Base-by-base conservation (phyloP, 2,888 invertebrate genomes). In the Mayetiola destructor region DNA sequence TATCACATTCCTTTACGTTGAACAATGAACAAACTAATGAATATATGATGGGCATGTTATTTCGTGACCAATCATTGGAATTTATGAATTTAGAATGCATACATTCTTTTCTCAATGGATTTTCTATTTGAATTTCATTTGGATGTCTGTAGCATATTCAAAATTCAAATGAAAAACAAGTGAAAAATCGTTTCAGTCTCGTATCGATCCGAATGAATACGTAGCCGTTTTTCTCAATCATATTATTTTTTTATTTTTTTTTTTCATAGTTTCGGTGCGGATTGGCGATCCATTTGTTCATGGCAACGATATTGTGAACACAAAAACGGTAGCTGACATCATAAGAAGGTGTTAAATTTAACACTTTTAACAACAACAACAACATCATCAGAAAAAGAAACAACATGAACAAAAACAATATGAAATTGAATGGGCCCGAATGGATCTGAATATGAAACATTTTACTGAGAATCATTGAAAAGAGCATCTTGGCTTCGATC, bases 261-360 rank as follows among this genome's bases (percentile, higher is more conserved):
- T n/a, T n/a, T n/a, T n/a, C n/a, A n/a, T n/a, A n/a, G n/a, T n/a
- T n/a, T n/a, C n/a, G n/a, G n/a, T n/a, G n/a, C n/a, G n/a, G n/a
- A n/a, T n/a, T n/a, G n/a, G n/a, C n/a, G n/a, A n/a, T n/a, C n/a
- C n/a, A n/a, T n/a, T n/a, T n/a, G n/a, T n/a, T n/a, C n/a, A n/a
- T n/a, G n/a, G n/a, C n/a, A n/a, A n/a, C n/a, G n/a, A n/a, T n/a
- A n/a, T n/a, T n/a, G n/a, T n/a, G n/a, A n/a, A n/a, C n/a, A n/a
- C 32, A 56, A 56, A 58, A 61, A 61, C 61, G 60, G 61, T 61
- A 61, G 61, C 61, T 55, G 58, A 61, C 56, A 59, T 60, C 59
- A 58, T 54, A 58, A 30, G 16, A 42, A 58, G 53, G 56, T 61
- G 61, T 60, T 58, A 61, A 61, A 61, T 60, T 61, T 61, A 61